Percentiles rank a stretch among this genome's conserved stretches.
Conservation (phyloP, 1,140 invertebrate species). For the Proales similis region DNA sequence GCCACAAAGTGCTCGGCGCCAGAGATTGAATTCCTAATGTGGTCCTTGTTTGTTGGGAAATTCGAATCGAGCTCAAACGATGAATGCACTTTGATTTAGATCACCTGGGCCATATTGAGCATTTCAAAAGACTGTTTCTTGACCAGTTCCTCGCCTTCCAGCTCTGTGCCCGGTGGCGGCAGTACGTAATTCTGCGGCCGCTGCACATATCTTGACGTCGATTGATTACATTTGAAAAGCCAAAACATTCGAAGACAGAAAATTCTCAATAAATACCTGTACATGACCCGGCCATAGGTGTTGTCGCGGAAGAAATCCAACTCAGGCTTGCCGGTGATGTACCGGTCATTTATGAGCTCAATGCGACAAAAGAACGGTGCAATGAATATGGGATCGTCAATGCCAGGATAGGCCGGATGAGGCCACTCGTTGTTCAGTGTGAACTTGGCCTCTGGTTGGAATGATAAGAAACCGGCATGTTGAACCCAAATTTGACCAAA, state of each 20-base stretch:
- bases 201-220: slow-evolving; percentile 6
- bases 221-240: no score
- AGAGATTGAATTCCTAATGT: slow-evolving; percentile 29
- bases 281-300: slow-evolving; percentile 27
- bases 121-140: slow-evolving; percentile 37
- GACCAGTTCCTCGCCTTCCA: slow-evolving; percentile 24
- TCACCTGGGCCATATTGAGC: slow-evolving; percentile 32
- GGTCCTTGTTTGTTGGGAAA: no score
- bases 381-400: slow-evolving; percentile 37
- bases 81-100: no score
- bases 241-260: no score
- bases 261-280: no score
- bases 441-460: slow-evolving; percentile 20
- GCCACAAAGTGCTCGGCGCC: slow-evolving; percentile 78
- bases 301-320: slow-evolving; percentile 16
- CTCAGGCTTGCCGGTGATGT: slow-evolving; percentile 14
- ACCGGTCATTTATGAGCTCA: slow-evolving; percentile 32
- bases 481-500: slow-evolving; percentile 34
- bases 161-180: slow-evolving; percentile 9
- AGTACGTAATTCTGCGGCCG: slow-evolving; percentile 27
- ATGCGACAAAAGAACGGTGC: slow-evolving; percentile 29
- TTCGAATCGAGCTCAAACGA: no score
- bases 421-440: slow-evolving; percentile 29
- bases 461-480: slow-evolving; percentile 25
- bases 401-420: slow-evolving; percentile 24